Evolutionary conservation across 35 echinoderm and acorn worm genomes (phyloP), one percentile per base, ranked within the genome.

Genomic region (Ophiothrix spiculata): DNA sequence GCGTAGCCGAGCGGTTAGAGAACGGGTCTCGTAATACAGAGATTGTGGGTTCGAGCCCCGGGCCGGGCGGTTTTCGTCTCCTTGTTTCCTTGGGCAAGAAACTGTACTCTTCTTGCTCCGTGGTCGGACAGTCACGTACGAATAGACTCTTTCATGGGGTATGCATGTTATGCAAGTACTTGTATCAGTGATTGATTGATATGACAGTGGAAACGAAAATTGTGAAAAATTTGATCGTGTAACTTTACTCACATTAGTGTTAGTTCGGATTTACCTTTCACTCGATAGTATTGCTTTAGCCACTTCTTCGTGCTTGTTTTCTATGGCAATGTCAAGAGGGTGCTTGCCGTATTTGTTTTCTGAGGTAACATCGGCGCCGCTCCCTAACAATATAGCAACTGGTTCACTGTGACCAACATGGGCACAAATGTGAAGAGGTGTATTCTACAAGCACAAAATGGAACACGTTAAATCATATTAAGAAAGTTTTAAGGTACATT

Each of bases 271-370:
- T 87, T 33, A 87, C 85, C 79, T 40, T 0, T 54, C 75, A 76
- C 85, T 87, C n/a, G 64, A 32, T 25, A 87, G 15, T 39, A 87
- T 87, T 4, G 40, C 85, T 45, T 77, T 79, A 4, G 39, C 76
- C 3, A 87, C 79, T 23, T 78, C 85, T 79, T 54, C 17, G n/a
- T 77, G 34, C n/a, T 78, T 37, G 28, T 35, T 77, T 34, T 87
- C 4, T 39, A 87, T 87, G 75, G 85, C 85, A 8, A 79, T 16
- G 69, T 79, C 37, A 16, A 87, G 75, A 14, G 76, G n/a, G 1
- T 36, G 49, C 37, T 45, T 31, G 0, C 37, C 38, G 0, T 54
- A 74, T 0, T n/a, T 38, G 75, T 87, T 87, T 16, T 39, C 28
- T 19, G 36, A 36, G 13, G 76, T 78, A 16, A 87, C 37, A 4